phyloP scores from a whole-genome alignment of 2,797 vertebrate genomes.

The Champsocephalus gunnari region DNA sequence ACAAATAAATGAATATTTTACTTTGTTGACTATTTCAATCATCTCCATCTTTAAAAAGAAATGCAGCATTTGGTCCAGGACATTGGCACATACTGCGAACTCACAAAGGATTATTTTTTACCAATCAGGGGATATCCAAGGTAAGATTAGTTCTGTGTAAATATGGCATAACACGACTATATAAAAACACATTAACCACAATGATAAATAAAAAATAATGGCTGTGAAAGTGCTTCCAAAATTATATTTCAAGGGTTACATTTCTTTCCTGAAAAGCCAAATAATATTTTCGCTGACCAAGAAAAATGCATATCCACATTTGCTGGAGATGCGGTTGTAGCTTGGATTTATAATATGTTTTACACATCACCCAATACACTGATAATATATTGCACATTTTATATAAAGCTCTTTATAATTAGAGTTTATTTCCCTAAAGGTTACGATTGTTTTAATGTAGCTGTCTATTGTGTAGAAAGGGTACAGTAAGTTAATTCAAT shows the following conservation, averaged over 20 bases:
- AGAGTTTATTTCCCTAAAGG: too few relatives aligned
- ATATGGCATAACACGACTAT: constrained; percentile 20
- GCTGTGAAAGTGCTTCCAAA: constrained; percentile 26
- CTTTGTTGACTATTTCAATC: neutral
- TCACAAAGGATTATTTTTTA: constrained; percentile 16
- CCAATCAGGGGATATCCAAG: constrained; percentile 20
- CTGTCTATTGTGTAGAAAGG: constrained; percentile 31
- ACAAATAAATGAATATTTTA: neutral
- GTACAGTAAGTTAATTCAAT: neutral
- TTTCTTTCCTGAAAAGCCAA: constrained; percentile 20
- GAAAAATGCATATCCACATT: neutral
- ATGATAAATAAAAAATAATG: constrained; percentile 9
- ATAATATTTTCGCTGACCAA: constrained; percentile 11
- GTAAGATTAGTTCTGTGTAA: constrained; percentile 25
- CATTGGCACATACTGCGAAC: neutral
- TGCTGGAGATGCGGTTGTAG: neutral
- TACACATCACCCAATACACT: neutral
- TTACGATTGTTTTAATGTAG: neutral
- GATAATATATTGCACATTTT: neutral
- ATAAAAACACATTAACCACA: constrained; percentile 38
- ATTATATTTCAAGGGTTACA: constrained; percentile 25
- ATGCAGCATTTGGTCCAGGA: neutral
- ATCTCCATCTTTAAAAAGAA: neutral
- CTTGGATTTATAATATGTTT: neutral
- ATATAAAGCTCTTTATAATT: neutral